Conservation (phyloP, 2,888 invertebrate genomes). For the Drosophila demipolita region DNA sequence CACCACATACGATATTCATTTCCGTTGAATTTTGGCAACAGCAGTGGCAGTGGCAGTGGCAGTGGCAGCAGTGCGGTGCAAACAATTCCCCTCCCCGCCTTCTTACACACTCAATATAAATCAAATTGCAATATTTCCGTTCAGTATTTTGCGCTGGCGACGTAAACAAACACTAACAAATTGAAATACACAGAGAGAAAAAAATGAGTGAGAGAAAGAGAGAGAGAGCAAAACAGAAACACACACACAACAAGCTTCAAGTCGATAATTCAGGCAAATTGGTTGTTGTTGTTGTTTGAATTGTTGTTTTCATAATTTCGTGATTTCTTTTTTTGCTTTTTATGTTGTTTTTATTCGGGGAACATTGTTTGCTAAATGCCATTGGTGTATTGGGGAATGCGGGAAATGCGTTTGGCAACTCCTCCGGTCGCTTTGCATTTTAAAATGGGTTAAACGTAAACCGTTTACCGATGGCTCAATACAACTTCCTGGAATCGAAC, state of each 20-base stretch:
- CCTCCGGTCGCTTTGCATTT: slow-evolving; percentile 56
- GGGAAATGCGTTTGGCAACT: slow-evolving; percentile 60
- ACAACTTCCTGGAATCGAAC: slow-evolving; percentile 67
- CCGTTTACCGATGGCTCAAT: slow-evolving; percentile 81
- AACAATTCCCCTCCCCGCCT: slow-evolving; percentile 7
- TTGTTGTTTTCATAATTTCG: slow-evolving; percentile 1
- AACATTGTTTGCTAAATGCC: slow-evolving; percentile 75
- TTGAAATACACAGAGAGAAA: slow-evolving; percentile 53
- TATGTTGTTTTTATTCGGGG: slow-evolving; percentile 25
- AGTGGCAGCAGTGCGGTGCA: slow-evolving; percentile 41
- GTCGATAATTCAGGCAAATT: slow-evolving; percentile 46
- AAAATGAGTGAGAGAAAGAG: background rate
- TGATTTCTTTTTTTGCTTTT: slow-evolving; percentile 17
- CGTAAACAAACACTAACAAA: slow-evolving; percentile 77
- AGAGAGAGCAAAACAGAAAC: background rate
- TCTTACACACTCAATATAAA: slow-evolving; percentile 53
- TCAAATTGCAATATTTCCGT: slow-evolving; percentile 79
- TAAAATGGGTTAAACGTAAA: slow-evolving; percentile 81
- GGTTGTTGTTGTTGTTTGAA: slow-evolving; percentile 8
- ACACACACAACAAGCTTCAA: slow-evolving; percentile 16
- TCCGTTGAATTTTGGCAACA: slow-evolving; percentile 74
- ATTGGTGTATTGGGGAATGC: slow-evolving; percentile 56
- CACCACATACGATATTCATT: slow-evolving; percentile 75
- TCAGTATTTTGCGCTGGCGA: slow-evolving; percentile 73
- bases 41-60: slow-evolving; percentile 33